Conservation (phyloP, 2,113 vertebrate genomes). For the Sander vitreus region DNA sequence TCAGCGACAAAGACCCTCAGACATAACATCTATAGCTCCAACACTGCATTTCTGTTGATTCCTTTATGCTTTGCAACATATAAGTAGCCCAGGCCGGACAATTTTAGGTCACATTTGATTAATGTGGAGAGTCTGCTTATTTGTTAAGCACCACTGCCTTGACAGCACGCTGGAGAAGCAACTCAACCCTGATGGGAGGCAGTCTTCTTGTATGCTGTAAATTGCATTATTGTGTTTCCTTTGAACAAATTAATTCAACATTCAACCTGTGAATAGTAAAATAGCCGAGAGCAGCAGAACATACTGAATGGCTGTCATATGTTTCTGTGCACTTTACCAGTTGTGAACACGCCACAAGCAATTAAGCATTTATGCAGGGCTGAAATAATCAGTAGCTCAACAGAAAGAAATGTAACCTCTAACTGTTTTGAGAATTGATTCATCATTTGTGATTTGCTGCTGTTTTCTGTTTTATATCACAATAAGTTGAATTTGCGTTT, state of each 20-base stretch:
- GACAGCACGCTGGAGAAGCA: constrained; percentile 34
- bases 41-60: constrained; percentile 29
- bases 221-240: constrained; percentile 44
- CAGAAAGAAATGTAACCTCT: not conserved
- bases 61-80: constrained; percentile 34
- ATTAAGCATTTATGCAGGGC: not conserved
- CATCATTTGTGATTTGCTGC: not conserved
- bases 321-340: constrained; percentile 16
- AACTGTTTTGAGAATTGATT: not conserved
- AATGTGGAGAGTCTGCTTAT: constrained; percentile 66
- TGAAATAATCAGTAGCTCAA: not conserved
- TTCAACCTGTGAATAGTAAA: constrained; percentile 59
- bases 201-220: constrained; percentile 43
- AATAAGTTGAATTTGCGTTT: not conserved
- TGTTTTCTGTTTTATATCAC: not conserved
- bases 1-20: constrained; percentile 2
- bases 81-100: constrained; percentile 57
- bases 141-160: constrained; percentile 61
- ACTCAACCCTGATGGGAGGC: constrained; percentile 48
- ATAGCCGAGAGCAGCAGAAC: constrained; percentile 51
- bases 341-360: not conserved
- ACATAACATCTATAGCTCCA: constrained; percentile 13
- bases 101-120: constrained; percentile 78
- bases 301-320: not conserved
- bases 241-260: constrained; percentile 55